Conservation (phyloP, 92 coral and sea anemone genomes). For the Chrysogorgia sp. region DNA sequence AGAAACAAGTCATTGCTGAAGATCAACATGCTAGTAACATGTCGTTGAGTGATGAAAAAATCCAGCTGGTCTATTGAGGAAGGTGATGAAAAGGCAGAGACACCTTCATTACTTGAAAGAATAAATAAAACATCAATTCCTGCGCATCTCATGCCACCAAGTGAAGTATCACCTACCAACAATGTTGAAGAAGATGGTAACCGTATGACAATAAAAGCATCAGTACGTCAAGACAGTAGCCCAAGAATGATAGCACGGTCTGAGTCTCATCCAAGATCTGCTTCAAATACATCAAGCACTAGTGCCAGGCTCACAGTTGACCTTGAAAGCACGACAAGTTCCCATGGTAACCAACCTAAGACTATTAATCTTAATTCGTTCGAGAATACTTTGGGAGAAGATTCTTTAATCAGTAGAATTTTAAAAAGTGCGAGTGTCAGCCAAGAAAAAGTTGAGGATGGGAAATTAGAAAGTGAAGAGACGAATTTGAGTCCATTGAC, state of each 20-base stretch:
- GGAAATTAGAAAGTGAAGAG: constrained; percentile 24
- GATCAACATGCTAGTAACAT: constrained; percentile 24
- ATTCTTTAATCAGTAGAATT: constrained; percentile 40
- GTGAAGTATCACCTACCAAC: background rate
- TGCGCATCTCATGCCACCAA: constrained; percentile 41
- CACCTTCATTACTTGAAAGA: constrained; percentile 25
- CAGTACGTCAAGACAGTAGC: constrained; percentile 15
- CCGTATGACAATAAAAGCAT: constrained; percentile 5
- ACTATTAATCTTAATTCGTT: constrained; percentile 18
- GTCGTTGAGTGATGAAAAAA: constrained; percentile 27
- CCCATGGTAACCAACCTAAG: constrained; percentile 3
- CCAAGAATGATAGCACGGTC: constrained; percentile 9
- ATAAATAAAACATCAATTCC: constrained; percentile 33
- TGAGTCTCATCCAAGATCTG: constrained; percentile 30
- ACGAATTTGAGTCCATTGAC: constrained; percentile 33
- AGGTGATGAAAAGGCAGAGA: constrained; percentile 25
- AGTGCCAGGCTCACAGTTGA: background rate
- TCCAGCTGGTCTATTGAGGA: constrained; percentile 29
- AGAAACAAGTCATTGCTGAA: no score
- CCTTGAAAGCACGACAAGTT: background rate
- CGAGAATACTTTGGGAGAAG: constrained; percentile 25
- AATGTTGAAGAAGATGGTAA: background rate
- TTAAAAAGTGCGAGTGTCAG: constrained; percentile 15
- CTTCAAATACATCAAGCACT: constrained; percentile 18
- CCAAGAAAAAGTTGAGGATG: constrained; percentile 4